Evolutionary conservation across 2,888 invertebrate genomes (phyloP).

Genomic region (Deladenus siricidicola): DNA sequence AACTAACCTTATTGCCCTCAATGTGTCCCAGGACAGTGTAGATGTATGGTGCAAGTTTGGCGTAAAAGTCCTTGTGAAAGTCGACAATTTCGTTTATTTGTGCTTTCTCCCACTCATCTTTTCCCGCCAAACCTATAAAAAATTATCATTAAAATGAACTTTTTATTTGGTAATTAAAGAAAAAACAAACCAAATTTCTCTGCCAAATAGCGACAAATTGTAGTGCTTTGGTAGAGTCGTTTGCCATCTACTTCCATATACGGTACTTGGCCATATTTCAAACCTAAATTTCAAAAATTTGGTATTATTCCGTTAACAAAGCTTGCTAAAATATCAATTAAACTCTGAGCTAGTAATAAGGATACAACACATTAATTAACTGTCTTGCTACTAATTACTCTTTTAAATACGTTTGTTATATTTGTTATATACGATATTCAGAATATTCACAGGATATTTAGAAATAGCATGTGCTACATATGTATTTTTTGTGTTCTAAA

Average conservation of each 20-base stretch:
- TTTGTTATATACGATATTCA: no score
- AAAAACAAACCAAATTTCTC: constrained; percentile 8
- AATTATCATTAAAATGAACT: not conserved
- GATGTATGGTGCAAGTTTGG: constrained; percentile 3
- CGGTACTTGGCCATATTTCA: not conserved
- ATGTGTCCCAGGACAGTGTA: not conserved
- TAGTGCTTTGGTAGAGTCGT: not conserved
- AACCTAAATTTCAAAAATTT: not conserved
- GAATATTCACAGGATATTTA: no score
- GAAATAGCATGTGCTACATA: no score
- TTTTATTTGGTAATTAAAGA: not conserved
- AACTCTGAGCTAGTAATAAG: no score
- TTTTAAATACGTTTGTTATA: no score
- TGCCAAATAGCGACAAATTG: constrained; percentile 9
- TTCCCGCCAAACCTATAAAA: constrained; percentile 4
- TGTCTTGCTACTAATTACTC: no score
- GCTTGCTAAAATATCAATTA: not conserved
- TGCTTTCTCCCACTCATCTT: constrained; percentile 4
- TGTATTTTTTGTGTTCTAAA: no score
- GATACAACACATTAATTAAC: no score
- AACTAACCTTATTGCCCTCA: constrained; percentile 9
- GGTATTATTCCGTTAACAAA: not conserved
- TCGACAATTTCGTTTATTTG: constrained; percentile 1
- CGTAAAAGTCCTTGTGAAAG: not conserved
- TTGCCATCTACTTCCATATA: not conserved